Percentiles rank a stretch among this genome's conserved stretches.
These are phyloP conservation scores for Argyra leucocephala DNA, from an alignment of 2,888 invertebrate genomes.

Conservation along the genomic window DNA sequence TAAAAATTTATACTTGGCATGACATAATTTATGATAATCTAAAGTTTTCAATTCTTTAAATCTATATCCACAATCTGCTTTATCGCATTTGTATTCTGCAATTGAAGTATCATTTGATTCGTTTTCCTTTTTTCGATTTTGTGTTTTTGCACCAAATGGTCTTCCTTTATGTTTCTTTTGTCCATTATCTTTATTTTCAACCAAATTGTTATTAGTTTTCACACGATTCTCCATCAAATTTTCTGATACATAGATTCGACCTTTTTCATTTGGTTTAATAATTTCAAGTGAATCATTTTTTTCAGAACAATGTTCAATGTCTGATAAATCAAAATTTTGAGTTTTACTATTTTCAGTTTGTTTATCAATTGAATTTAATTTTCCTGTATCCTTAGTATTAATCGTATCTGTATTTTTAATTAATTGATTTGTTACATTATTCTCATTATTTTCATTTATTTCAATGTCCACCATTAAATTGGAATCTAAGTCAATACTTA, in stretches of 20 bases:
- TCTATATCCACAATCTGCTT: conserved; percentile 38
- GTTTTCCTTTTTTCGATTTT: conserved; percentile 23
- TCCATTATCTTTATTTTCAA: neutral
- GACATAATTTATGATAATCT: conserved; percentile 39
- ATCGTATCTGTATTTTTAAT: conserved; percentile 16
- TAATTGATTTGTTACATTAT: neutral
- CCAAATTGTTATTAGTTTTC: neutral
- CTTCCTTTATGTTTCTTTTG: conserved; percentile 32
- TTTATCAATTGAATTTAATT: neutral
- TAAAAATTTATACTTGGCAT: conserved; percentile 30
- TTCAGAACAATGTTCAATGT: neutral
- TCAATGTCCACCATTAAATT: conserved; percentile 14
- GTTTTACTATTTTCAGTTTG: conserved; percentile 9
- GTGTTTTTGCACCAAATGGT: conserved; percentile 38
- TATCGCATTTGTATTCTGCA: conserved; percentile 34
- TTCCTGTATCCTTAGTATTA: conserved; percentile 24
- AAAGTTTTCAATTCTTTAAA: conserved; percentile 35
- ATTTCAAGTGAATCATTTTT: conserved; percentile 12
- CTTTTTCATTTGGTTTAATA: conserved; percentile 30
- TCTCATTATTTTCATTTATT: neutral
- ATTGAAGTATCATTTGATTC: conserved; percentile 23
- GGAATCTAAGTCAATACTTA: conserved; percentile 13
- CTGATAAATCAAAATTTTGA: conserved; percentile 10
- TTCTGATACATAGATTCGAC: conserved; percentile 40
- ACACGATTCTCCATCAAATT: conserved; percentile 33